A percentile compares a stretch with the other conserved stretches of the same genome.
These are phyloP conservation scores for Drosophila eohydei DNA, from an alignment of 2,888 invertebrate genomes.

Conservation along the genomic window DNA sequence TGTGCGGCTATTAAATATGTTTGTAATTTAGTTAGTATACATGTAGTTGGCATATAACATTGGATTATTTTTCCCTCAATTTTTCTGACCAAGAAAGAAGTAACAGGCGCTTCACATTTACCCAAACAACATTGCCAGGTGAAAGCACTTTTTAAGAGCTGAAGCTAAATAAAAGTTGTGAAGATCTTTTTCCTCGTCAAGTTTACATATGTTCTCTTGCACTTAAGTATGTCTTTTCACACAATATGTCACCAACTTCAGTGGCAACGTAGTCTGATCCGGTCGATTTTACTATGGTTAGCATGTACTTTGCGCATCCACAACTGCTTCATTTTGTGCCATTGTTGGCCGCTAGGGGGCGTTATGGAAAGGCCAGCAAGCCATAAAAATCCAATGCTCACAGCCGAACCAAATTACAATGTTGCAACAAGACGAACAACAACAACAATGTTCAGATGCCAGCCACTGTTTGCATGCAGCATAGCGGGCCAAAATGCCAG, in stretches of 20 bases:
- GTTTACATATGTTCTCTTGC: neutral
- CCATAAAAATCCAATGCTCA: conserved; percentile 64
- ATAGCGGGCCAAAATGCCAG: conserved; percentile 12
- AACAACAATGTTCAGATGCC: conserved; percentile 21
- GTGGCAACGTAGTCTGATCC: neutral
- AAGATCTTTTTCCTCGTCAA: neutral
- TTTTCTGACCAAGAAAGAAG: no score
- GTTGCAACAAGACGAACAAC: conserved; percentile 51
- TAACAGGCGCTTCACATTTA: no score
- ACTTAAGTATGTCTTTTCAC: neutral
- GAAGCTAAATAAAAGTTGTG: neutral
- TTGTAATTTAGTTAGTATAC: neutral
- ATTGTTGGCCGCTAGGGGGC: conserved; percentile 37
- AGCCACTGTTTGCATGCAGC: conserved; percentile 49
- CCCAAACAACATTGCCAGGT: no score
- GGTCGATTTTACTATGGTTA: neutral
- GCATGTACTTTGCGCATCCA: conserved; percentile 5
- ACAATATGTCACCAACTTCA: neutral
- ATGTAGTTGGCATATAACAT: no score
- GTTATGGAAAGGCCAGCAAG: conserved; percentile 49
- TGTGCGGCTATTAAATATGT: neutral
- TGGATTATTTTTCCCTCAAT: no score
- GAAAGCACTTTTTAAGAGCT: no score
- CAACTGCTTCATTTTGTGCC: conserved; percentile 32
- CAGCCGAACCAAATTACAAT: conserved; percentile 67